A percentile compares a stretch with the other conserved stretches of the same genome.
phyloP scores from a whole-genome alignment of 1,140 invertebrate genomes.

The Aculops lycopersici region DNA sequence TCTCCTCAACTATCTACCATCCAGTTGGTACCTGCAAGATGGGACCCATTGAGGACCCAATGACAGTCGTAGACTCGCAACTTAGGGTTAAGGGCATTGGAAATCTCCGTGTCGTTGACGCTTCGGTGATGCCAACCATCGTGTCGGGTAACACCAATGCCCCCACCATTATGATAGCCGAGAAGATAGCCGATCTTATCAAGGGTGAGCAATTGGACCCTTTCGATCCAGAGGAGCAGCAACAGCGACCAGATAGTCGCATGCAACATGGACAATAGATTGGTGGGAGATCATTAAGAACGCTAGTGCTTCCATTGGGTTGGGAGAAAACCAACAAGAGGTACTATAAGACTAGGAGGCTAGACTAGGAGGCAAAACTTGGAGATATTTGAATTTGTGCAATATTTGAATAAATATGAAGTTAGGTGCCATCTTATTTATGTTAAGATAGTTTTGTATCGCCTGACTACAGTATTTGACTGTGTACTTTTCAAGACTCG shows the following conservation, averaged over 20 bases:
- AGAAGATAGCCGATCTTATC: slow-evolving; percentile 15
- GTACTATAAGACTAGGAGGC: too few species aligned
- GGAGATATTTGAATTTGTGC: too few species aligned
- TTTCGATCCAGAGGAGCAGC: neutral
- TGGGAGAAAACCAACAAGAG: too few species aligned
- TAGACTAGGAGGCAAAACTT: too few species aligned
- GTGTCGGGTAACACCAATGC: slow-evolving; percentile 15
- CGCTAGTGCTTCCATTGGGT: too few species aligned
- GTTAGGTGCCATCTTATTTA: too few species aligned
- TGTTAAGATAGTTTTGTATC: too few species aligned
- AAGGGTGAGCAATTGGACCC: slow-evolving; percentile 12
- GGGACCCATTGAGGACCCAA: slow-evolving; percentile 35
- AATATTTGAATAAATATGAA: too few species aligned
- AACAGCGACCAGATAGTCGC: neutral
- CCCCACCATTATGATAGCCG: slow-evolving; percentile 11
- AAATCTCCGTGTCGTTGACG: slow-evolving; percentile 28
- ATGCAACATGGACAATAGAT: too few species aligned
- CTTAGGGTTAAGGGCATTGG: slow-evolving; percentile 21
- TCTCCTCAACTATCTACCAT: slow-evolving; percentile 46
- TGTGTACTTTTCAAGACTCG: too few species aligned
- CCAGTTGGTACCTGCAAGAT: slow-evolving; percentile 29
- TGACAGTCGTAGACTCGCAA: slow-evolving; percentile 44
- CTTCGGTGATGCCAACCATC: slow-evolving; percentile 32
- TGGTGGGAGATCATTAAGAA: too few species aligned
- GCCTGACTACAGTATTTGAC: too few species aligned